phyloP scores from a whole-genome alignment of 2,797 vertebrate species.

The Dendrocincla tyrannina region DNA sequence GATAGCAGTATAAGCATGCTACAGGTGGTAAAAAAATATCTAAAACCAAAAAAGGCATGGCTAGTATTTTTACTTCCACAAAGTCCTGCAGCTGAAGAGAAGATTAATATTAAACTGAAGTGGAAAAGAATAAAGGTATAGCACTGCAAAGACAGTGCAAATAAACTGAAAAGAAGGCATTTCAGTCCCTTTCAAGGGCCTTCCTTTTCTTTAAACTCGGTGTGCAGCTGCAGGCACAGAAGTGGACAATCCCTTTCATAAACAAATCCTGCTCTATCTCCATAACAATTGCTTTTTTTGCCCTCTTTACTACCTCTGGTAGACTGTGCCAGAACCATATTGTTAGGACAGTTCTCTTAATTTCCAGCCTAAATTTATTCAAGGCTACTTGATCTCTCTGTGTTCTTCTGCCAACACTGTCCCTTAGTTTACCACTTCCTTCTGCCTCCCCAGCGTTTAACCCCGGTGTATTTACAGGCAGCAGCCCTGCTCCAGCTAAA shows the following conservation, averaged over 20 bases:
- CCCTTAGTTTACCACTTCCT: not conserved
- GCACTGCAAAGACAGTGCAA: not conserved
- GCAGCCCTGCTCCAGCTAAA: not conserved
- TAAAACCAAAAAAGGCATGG: not conserved
- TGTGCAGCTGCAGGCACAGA: not conserved
- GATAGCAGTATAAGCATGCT: not conserved
- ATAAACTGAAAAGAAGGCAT: not conserved
- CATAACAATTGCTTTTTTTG: not conserved
- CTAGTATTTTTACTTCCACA: not conserved
- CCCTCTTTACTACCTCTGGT: not conserved
- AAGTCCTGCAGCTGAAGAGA: not conserved
- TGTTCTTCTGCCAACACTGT: slow-evolving; percentile 50
- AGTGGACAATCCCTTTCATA: not conserved
- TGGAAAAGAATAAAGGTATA: not conserved
- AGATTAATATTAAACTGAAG: not conserved
- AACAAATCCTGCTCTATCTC: not conserved
- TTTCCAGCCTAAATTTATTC: slow-evolving; percentile 29
- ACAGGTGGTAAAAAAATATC: not conserved
- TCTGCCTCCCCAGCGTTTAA: not conserved
- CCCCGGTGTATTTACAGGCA: not conserved
- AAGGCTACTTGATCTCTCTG: slow-evolving; percentile 3
- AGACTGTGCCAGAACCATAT: not conserved
- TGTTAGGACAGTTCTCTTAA: not conserved
- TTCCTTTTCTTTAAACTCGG: not conserved
- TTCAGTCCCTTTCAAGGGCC: not conserved